phyloP scores from a whole-genome alignment of 2,797 vertebrate species.

The Coluber constrictor region DNA sequence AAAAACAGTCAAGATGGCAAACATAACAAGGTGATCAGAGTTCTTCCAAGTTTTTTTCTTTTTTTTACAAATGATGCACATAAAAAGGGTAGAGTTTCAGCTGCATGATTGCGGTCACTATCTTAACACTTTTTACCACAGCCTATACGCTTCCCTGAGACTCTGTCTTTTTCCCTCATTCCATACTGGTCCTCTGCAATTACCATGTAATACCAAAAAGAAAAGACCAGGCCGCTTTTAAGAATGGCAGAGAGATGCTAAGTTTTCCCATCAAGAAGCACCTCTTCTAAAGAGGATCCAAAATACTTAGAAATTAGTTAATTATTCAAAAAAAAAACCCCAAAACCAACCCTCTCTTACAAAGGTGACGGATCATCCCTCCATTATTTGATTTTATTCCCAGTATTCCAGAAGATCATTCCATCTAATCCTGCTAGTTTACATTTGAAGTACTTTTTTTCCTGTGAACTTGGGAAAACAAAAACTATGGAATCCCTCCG shows the following conservation, averaged over 20 bases:
- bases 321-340: neutral
- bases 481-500: neutral
- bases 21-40: neutral
- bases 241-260: neutral
- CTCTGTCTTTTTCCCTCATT: neutral
- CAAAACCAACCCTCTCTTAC: neutral
- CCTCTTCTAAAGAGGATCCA: neutral
- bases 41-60: neutral
- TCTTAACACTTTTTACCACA: neutral
- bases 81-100: neutral
- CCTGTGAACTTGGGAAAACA: neutral
- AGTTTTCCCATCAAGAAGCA: neutral
- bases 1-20: neutral
- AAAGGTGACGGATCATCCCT: too few species aligned
- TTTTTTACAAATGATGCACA: neutral
- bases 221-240: neutral
- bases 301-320: neutral
- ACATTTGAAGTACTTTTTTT: neutral
- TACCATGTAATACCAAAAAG: neutral
- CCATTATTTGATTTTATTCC: neutral
- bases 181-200: neutral
- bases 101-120: neutral
- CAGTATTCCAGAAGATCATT: neutral
- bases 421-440: neutral
- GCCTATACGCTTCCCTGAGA: neutral